Percentiles rank a stretch among this genome's conserved stretches.
Conservation (phyloP, 2,888 invertebrate genomes). For the Drosophila kokeensis region DNA sequence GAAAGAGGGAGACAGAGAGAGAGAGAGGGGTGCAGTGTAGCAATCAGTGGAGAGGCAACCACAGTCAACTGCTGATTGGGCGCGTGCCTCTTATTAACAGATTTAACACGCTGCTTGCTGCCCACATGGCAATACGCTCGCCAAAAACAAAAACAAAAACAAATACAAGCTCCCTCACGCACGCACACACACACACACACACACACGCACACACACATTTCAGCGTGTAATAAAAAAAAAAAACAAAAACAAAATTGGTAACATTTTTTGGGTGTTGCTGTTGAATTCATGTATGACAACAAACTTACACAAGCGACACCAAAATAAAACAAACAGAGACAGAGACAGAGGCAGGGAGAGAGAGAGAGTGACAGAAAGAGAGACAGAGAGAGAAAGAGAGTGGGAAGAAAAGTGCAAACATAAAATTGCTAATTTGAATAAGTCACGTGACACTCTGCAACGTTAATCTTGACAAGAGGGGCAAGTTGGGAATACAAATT, state of each 20-base stretch:
- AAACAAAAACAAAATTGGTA: constrained; percentile 35
- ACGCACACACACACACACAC: not conserved
- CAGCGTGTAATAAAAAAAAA: constrained; percentile 13
- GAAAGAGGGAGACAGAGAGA: not conserved
- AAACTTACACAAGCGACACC: constrained; percentile 5
- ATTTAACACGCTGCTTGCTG: constrained; percentile 62
- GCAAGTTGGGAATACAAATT: constrained; percentile 22
- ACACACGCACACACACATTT: not conserved
- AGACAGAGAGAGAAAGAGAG: not conserved
- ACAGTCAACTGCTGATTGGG: constrained; percentile 64
- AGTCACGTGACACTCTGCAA: constrained; percentile 74
- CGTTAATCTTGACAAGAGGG: constrained; percentile 40
- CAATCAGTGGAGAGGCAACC: constrained; percentile 27
- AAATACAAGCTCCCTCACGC: constrained; percentile 5
- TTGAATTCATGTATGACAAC: constrained; percentile 49
- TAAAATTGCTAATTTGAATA: constrained; percentile 80
- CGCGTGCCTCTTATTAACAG: constrained; percentile 75
- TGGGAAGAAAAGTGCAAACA: constrained; percentile 62
- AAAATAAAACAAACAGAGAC: not conserved
- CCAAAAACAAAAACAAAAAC: constrained; percentile 26
- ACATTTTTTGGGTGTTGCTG: constrained; percentile 46
- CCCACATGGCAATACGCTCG: constrained; percentile 20
- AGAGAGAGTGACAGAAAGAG: not conserved
- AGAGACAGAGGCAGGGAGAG: not conserved
- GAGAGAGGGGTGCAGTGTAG: not conserved